These are phyloP conservation scores for Ptilodon capucinus DNA, from an alignment of 2,888 invertebrate species.

Conservation along the genomic window DNA sequence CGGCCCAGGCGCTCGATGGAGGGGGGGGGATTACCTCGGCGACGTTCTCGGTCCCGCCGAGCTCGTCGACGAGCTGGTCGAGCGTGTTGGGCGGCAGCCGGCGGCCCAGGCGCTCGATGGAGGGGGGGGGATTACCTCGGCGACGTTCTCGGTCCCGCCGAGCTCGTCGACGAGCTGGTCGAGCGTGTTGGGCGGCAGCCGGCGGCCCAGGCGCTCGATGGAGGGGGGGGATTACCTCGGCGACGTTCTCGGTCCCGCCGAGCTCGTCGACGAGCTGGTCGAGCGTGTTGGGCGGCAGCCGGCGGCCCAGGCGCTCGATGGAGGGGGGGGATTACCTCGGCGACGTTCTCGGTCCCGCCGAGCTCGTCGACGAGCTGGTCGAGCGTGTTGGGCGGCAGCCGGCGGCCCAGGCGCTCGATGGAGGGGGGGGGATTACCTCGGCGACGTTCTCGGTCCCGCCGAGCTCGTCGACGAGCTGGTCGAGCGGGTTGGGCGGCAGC, in stretches of 20 bases:
- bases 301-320: not conserved
- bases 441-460: slow-evolving; percentile 99
- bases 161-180: slow-evolving; percentile 99
- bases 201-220: too few relatives aligned
- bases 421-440: slow-evolving; percentile 89
- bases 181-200: slow-evolving; percentile 98
- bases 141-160: slow-evolving; percentile 80
- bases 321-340: slow-evolving; percentile 86
- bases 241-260: slow-evolving; percentile 98
- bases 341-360: slow-evolving; percentile 98
- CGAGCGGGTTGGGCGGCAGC: slow-evolving; percentile 98
- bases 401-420: too few relatives aligned
- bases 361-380: slow-evolving; percentile 99
- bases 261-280: slow-evolving; percentile 99
- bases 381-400: slow-evolving; percentile 97
- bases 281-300: too few relatives aligned
- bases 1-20: not conserved
- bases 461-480: slow-evolving; percentile 98
- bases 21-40: slow-evolving; percentile 87
- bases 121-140: slow-evolving; percentile 34
- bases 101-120: slow-evolving; percentile 92
- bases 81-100: slow-evolving; percentile 97
- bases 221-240: slow-evolving; percentile 95
- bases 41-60: slow-evolving; percentile 98
- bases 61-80: slow-evolving; percentile 98